Conservation (phyloP, 2,797 vertebrate species). For the Typhlichthys subterraneus region DNA sequence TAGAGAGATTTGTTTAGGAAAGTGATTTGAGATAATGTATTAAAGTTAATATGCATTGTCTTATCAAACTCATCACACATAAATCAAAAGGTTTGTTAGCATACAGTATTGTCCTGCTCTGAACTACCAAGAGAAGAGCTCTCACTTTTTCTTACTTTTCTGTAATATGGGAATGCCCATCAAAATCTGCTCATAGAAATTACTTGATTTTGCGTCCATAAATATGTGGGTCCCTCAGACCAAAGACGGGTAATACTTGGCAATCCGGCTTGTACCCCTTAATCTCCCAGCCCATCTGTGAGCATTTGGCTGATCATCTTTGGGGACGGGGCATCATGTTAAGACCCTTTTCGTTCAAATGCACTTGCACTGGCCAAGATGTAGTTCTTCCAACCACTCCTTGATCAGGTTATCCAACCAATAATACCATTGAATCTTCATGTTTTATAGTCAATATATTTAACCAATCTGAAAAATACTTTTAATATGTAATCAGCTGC, state of each 20-base stretch:
- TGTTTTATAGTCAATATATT: no score
- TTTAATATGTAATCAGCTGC: no score
- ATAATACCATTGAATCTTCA: background rate
- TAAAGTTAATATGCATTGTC: no score
- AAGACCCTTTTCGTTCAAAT: background rate
- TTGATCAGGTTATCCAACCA: no score
- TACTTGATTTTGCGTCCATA: constrained; percentile 2
- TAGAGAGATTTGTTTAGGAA: no score
- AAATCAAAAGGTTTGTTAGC: background rate
- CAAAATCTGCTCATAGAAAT: constrained; percentile 8
- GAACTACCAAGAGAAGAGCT: background rate
- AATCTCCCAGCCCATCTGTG: constrained; percentile 18
- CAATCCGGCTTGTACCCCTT: constrained; percentile 15
- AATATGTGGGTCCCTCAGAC: constrained; percentile 2
- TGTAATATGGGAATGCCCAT: background rate
- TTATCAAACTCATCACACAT: no score
- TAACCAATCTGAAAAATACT: no score
- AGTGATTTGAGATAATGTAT: no score
- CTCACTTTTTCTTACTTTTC: background rate
- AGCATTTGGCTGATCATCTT: background rate
- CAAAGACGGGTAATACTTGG: constrained; percentile 10
- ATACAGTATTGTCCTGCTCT: background rate
- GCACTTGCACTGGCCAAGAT: no score
- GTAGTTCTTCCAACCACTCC: no score
- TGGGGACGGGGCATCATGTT: background rate